Evolutionary conservation across 2,113 vertebrate species (phyloP), one percentile per base, ranked within the genome.

Genomic region (Aegotheles bennettii): DNA sequence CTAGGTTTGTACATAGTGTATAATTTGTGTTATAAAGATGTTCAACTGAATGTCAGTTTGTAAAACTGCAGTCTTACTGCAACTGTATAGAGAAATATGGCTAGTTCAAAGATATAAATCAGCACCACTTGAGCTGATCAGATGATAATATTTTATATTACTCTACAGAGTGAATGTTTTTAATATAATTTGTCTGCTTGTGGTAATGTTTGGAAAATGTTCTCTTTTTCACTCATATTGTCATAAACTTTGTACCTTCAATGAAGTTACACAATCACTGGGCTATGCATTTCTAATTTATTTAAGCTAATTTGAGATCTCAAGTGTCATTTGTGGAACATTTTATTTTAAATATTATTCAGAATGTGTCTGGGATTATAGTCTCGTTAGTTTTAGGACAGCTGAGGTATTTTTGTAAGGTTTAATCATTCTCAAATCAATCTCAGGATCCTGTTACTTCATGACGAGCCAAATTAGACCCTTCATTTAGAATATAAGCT

Each of bases 1-100:
- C 60, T 82, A 38, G 17, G 16, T 91, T 95, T 97, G 96, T 97
- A 96, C 43, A 97, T 97, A 96, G 40, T 95, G 67, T 95, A 91
- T 76, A 42, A 50, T 84, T 77, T 97, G 81, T 97, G 77, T 94
- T 88, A 93, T 96, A 97, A 93, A 93, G 82, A 68, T 13, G 74
- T 67, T 67, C 59, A 67, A 54, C n/a, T 76, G 65, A 70, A n/a
- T 78, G 47, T 11, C 56, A 79, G 57, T 92, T 96, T 89, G 82
- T 85, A 84, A 94, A 94, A 84, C 16, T 74, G 42, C 84, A 56
- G 21, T 83, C 17, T 84, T 70, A 48, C 51, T 91, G 90, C 61
- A 83, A 20, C 16, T 89, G 84, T 91, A 60, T 51, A 90, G 59
- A 83, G 63, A 87, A 84, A 29, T 93, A 16, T 78, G 86, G 8